phyloP scores from a whole-genome alignment of 2,888 invertebrate species.

The Venusia cambrica region DNA sequence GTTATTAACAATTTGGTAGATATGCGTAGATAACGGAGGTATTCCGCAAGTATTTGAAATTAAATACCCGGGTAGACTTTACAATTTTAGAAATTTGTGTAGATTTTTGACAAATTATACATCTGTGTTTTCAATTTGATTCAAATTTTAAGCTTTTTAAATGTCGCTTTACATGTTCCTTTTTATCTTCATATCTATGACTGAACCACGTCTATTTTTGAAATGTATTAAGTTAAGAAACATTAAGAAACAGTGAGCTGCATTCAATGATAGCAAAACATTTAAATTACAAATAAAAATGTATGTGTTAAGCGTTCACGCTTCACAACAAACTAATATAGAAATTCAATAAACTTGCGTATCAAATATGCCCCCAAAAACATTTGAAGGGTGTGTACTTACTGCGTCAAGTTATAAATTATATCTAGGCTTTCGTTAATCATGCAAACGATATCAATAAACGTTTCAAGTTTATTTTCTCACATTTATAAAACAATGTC shows the following conservation, averaged over 20 bases:
- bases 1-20: conserved; percentile 53
- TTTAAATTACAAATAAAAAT: conserved; percentile 68
- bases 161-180: conserved; percentile 70
- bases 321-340: conserved; percentile 53
- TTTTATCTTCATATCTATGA: conserved; percentile 59
- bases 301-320: conserved; percentile 46
- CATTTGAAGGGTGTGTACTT: conserved; percentile 71
- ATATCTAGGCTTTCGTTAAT: too few species aligned
- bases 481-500: too few species aligned
- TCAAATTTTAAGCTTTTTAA: conserved; percentile 60
- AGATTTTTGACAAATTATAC: conserved; percentile 42
- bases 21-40: conserved; percentile 57
- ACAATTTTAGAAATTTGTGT: conserved; percentile 53
- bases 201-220: conserved; percentile 57
- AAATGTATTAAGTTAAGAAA: conserved; percentile 18
- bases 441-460: too few species aligned
- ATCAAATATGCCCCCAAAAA: conserved; percentile 69
- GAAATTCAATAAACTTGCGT: conserved; percentile 76
- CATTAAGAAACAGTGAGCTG: too few species aligned
- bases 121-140: conserved; percentile 51
- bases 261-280: too few species aligned
- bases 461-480: too few species aligned
- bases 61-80: conserved; percentile 55
- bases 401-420: conserved; percentile 72
- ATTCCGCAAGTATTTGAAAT: conserved; percentile 53